phyloP scores from a whole-genome alignment of 2,113 vertebrate species.

The Microtus pennsylvanicus region DNA sequence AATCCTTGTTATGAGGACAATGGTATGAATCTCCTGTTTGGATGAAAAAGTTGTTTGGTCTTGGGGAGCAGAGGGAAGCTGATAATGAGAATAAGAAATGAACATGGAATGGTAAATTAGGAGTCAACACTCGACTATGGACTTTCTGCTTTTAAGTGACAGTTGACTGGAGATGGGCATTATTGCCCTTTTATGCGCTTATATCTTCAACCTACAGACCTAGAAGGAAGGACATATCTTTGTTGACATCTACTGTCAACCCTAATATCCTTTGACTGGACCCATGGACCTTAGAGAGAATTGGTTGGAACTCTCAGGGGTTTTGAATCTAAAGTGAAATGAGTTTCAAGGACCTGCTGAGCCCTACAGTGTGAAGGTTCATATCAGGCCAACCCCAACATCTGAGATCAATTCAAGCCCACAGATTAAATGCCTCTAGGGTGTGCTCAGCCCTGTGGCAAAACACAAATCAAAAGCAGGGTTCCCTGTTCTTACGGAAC shows the following conservation, averaged over 20 bases:
- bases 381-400: conserved; percentile 31
- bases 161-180: neutral
- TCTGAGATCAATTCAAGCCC: conserved; percentile 74
- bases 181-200: neutral
- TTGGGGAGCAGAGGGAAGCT: neutral
- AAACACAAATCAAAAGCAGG: conserved; percentile 73
- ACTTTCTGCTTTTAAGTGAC: neutral
- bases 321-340: conserved; percentile 61
- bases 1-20: neutral
- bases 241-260: conserved; percentile 33
- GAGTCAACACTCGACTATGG: neutral
- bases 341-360: conserved; percentile 58
- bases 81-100: neutral
- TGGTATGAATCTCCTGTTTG: neutral
- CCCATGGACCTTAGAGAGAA: conserved; percentile 58
- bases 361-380: conserved; percentile 59
- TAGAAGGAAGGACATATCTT: conserved; percentile 16
- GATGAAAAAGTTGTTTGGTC: neutral
- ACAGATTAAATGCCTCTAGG: conserved; percentile 71
- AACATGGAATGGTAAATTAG: neutral
- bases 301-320: conserved; percentile 38
- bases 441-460: conserved; percentile 60
- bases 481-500: conserved; percentile 30
- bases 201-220: conserved; percentile 41
- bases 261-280: conserved; percentile 59